Percentiles rank a stretch among this genome's conserved stretches.
These are phyloP conservation scores for Cairina moschata DNA, from an alignment of 2,113 vertebrate species.

Conservation along the genomic window DNA sequence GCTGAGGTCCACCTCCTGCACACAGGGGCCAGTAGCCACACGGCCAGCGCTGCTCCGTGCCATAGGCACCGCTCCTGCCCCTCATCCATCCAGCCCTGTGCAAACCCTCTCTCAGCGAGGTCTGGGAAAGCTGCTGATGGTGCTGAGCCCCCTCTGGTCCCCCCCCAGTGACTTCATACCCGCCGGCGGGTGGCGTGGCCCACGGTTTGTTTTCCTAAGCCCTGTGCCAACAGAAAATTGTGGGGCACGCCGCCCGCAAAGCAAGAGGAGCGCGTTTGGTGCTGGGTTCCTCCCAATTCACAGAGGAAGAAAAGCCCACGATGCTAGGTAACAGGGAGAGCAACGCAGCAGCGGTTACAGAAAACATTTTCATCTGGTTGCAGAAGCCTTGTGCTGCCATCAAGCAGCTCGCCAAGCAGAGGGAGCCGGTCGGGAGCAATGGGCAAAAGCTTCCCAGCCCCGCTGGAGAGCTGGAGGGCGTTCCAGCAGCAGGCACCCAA, in stretches of 20 bases:
- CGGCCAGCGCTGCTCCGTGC: not conserved
- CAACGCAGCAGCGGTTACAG: accelerated
- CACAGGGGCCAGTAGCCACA: not conserved
- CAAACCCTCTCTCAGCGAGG: accelerated
- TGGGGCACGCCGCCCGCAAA: not conserved
- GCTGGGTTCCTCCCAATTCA: not conserved
- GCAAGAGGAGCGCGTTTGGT: not conserved
- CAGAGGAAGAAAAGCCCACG: not conserved
- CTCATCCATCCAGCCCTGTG: accelerated
- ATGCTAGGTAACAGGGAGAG: not conserved
- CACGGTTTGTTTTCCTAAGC: not conserved
- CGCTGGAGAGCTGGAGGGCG: not conserved
- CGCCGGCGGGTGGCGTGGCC: not conserved
- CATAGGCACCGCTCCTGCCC: accelerated
- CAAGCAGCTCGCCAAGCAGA: not conserved
- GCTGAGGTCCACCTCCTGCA: constrained; percentile 8
- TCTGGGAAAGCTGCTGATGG: constrained; percentile 45
- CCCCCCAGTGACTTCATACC: constrained; percentile 19
- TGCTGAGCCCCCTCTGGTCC: not conserved
- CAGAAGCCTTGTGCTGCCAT: accelerated
- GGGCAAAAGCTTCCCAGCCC: not conserved
- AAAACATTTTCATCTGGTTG: not conserved
- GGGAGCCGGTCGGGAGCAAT: accelerated
- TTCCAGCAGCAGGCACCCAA: not conserved
- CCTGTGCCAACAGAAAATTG: constrained; percentile 26